Evolutionary conservation across 2,797 vertebrate species (phyloP).

Genomic region (Sarcophilus harrisii): DNA sequence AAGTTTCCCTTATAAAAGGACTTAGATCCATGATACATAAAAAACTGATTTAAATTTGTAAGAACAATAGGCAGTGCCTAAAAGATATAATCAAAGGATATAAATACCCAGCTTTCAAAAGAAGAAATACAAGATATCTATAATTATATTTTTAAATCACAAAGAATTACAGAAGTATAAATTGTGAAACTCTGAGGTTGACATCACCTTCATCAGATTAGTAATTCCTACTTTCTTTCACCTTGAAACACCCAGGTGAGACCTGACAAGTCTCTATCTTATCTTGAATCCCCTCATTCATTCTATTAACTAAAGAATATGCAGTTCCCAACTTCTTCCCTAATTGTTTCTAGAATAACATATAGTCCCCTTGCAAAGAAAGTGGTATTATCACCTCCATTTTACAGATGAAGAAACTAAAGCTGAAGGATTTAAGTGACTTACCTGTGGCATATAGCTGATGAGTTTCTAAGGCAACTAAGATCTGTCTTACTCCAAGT

Average conservation of each 20-base stretch:
- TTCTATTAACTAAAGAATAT: not conserved
- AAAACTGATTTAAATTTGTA: no score
- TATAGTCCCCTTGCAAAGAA: not conserved
- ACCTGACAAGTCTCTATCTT: not conserved
- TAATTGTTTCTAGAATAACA: not conserved
- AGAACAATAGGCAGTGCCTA: no score
- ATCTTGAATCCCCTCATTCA: not conserved
- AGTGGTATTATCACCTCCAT: not conserved
- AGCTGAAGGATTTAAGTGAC: not conserved
- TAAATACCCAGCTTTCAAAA: no score
- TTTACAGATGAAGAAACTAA: not conserved
- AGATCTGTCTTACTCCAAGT: not conserved
- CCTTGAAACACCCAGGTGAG: not conserved
- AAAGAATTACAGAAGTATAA: not conserved
- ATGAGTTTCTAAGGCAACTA: not conserved
- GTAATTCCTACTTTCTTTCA: not conserved
- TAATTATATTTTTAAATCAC: not conserved
- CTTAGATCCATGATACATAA: no score
- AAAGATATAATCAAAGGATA: not conserved
- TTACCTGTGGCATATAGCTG: not conserved
- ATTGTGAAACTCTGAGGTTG: not conserved
- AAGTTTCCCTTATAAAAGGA: no score
- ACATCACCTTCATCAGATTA: not conserved
- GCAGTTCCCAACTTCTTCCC: not conserved
- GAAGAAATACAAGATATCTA: no score